A percentile compares a stretch with the other conserved stretches of the same genome.
Conservation (phyloP, 2,888 invertebrate genomes). For the Thera britannica region DNA sequence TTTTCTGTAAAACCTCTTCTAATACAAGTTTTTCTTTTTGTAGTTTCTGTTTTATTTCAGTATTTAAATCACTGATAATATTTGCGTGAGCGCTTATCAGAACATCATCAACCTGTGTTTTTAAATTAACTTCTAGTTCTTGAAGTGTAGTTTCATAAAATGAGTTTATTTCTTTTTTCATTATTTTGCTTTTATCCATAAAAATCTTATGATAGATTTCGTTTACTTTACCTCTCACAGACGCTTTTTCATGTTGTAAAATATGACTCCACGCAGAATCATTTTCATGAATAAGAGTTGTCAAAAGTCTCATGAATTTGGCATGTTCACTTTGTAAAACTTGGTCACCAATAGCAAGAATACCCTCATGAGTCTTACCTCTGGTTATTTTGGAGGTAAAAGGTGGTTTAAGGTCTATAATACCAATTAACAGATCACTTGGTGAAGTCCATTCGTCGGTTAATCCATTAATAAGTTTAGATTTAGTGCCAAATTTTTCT, state of each 20-base stretch:
- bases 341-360: constrained; percentile 67
- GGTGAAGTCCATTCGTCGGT: constrained; percentile 68
- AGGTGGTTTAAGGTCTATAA: constrained; percentile 68
- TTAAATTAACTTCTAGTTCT: constrained; percentile 67
- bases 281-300: constrained; percentile 60
- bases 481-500: constrained; percentile 14
- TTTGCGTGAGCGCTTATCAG: constrained; percentile 57
- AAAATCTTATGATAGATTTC: constrained; percentile 61
- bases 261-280: constrained; percentile 69
- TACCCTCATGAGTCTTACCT: constrained; percentile 73
- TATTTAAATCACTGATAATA: constrained; percentile 63
- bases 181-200: constrained; percentile 60
- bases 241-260: constrained; percentile 58
- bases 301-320: constrained; percentile 54
- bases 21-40: constrained; percentile 57
- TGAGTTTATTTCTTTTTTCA: constrained; percentile 60
- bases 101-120: constrained; percentile 58
- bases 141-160: constrained; percentile 70
- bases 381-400: constrained; percentile 77
- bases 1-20: constrained; percentile 55
- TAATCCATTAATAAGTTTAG: constrained; percentile 8
- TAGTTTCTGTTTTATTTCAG: constrained; percentile 63
- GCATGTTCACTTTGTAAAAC: constrained; percentile 59
- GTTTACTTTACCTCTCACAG: constrained; percentile 59
- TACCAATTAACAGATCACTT: constrained; percentile 71